Evolutionary conservation across 1,140 invertebrate species (phyloP), one percentile per base, ranked within the genome.

Genomic region (Aphis gossypii): DNA sequence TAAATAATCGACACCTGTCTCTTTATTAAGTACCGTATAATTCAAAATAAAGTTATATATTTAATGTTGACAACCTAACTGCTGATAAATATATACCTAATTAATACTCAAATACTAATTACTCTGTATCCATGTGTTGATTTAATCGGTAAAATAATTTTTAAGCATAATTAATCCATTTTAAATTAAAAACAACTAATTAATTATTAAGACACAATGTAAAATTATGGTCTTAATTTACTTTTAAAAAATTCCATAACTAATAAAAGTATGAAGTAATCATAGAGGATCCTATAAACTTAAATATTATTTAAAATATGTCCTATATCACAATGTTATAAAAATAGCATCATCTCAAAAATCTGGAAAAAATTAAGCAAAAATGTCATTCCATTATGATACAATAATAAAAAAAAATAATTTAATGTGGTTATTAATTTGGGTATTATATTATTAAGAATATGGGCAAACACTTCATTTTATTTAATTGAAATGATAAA

Each of bases 31-130:
- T n/a, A 48, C 44, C 2, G 20, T 51, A 51, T 89, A 54, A 89
- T 89, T 89, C 86, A 38, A 35, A 38, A 89, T 89, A 35, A 23
- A 54, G 87, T 38, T 54, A 89, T 89, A 51, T 25, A 89, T 54
- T 35, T 38, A 14, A 89, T 48, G 46, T 51, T 54, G 48, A 89
- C 48, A 54, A 86, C 44, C 46, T 35, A 51, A 88, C 86, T 88
- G 86, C 30, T 21, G 5, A 35, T 88, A 87, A 48, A 87, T 48
- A 46, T 9, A 87, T 35, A 87, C 4, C 35, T 35, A 41, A 41
- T 41, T 41, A 41, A 41, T 41, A 41, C 38, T 41, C 38, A 41
- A 41, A 41, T 41, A 41, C 38, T 41, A 41, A 41, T 9, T 35
- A 25, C 14, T 51, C 25, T 3, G 84, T 44, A 44, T 46, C 5